Evolutionary conservation across 2,888 invertebrate genomes (phyloP), one percentile per base, ranked within the genome.

Genomic region (Drosophila dives): DNA sequence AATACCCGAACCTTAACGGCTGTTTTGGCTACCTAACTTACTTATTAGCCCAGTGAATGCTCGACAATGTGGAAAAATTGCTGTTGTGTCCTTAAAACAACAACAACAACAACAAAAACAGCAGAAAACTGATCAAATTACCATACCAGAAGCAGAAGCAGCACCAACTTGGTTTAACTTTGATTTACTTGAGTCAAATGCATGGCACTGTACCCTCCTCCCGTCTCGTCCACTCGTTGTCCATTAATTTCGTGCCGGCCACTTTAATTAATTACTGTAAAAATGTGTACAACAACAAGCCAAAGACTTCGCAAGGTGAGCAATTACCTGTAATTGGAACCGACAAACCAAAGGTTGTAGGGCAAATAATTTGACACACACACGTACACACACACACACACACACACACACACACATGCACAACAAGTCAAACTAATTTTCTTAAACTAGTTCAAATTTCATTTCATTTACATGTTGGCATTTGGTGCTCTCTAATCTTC

Each of bases 101-200:
- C 61, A 49, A 8, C 32, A 36, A 33, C 6, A 40, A 40, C 64
- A 38, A 23, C 36, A 42, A 42, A 42, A 42, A 42, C 32, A 23
- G 40, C 48, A 38, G 32, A 20, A 10, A 26, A 38, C 67, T 77
- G 72, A 87, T 83, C 83, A 82, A 82, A 85, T 83, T 87, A 83
- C 87, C 63, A 64, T 62, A 56, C 50, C 23, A 53, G 6, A 20
- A 23, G 2, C 23, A 53, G 6, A 20, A 23, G 2, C 34, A 40
- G 29, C 63, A 58, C 33, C 50, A 83, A 63, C 33, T 51, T 55
- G 54, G 26, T 63, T 61, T 58, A 69, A 68, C 81, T 85, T 86
- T 86, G 87, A 85, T 84, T 85, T 82, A 84, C 77, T 83, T 61
- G 82, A 82, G 82, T 80, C 72, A 51, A 61, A 61, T 49, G 10